A percentile compares a stretch with the other conserved stretches of the same genome.
phyloP scores from a whole-genome alignment of 2,888 invertebrate genomes.

The Apotomis capreana region DNA sequence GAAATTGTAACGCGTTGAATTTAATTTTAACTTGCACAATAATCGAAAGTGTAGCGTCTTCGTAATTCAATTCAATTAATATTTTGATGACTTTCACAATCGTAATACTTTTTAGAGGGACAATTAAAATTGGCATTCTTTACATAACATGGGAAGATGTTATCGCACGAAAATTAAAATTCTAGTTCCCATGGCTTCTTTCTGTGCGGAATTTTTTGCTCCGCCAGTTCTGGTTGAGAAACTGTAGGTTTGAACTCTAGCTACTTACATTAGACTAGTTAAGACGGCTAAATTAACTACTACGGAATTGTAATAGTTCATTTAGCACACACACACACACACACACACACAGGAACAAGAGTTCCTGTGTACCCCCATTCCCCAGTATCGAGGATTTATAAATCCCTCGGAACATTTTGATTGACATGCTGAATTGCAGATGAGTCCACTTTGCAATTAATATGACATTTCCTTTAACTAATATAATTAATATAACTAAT shows the following conservation, averaged over 20 bases:
- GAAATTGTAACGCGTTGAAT: constrained; percentile 47
- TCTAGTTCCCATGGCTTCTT: constrained; percentile 38
- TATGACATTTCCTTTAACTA: no score
- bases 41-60: constrained; percentile 37
- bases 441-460: no score
- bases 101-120: constrained; percentile 16
- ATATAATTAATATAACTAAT: no score
- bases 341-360: no score
- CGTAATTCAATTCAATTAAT: constrained; percentile 34
- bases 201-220: constrained; percentile 31
- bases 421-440: no score
- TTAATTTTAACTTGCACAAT: constrained; percentile 39
- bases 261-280: constrained; percentile 13
- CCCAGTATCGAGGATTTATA: no score
- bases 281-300: not conserved
- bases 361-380: no score
- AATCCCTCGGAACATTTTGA: no score
- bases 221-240: constrained; percentile 24
- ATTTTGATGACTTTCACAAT: constrained; percentile 31
- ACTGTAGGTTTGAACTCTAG: constrained; percentile 5
- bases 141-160: constrained; percentile 28
- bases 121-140: constrained; percentile 35
- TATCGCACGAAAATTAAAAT: constrained; percentile 33
- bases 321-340: no score
- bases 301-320: not conserved